Percentiles rank a stretch among this genome's conserved stretches.
Evolutionary conservation across 2,113 vertebrate species (phyloP).

Genomic region (Perccottus glenii): DNA sequence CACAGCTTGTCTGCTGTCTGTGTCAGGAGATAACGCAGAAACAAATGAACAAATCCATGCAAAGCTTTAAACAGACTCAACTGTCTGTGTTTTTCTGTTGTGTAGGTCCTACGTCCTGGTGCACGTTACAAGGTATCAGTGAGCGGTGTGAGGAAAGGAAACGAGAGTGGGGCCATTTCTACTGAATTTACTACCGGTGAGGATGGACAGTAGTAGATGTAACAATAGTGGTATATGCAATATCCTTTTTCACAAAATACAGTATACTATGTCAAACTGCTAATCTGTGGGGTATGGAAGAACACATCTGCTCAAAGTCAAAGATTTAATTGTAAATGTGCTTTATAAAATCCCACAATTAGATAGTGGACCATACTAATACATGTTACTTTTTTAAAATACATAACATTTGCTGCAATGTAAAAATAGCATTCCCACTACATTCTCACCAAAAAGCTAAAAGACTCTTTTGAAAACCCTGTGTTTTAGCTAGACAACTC

Average conservation of each 20-base stretch:
- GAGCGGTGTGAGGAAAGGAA: slow-evolving; percentile 85
- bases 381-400: too few relatives aligned
- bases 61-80: slow-evolving; percentile 26
- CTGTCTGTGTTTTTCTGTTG: slow-evolving; percentile 5
- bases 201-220: slow-evolving; percentile 67
- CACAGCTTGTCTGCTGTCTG: slow-evolving; percentile 26
- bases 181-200: slow-evolving; percentile 92
- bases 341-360: too few relatives aligned
- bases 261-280: not conserved
- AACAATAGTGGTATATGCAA: slow-evolving; percentile 25
- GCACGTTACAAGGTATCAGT: slow-evolving; percentile 87
- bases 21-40: slow-evolving; percentile 49
- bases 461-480: too few relatives aligned
- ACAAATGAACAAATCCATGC: slow-evolving; percentile 18
- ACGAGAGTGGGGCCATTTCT: slow-evolving; percentile 84
- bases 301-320: slow-evolving; percentile 22
- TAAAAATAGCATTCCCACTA: too few relatives aligned
- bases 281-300: slow-evolving; percentile 16
- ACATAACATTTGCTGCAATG: too few relatives aligned
- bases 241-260: not conserved
- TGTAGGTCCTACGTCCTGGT: slow-evolving; percentile 89
- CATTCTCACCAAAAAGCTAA: too few relatives aligned
- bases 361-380: too few relatives aligned
- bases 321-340: not conserved
- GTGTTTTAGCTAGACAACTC: too few relatives aligned